Evolutionary conservation across 2,888 invertebrate genomes (phyloP).

Genomic region (Blomia tropicalis): DNA sequence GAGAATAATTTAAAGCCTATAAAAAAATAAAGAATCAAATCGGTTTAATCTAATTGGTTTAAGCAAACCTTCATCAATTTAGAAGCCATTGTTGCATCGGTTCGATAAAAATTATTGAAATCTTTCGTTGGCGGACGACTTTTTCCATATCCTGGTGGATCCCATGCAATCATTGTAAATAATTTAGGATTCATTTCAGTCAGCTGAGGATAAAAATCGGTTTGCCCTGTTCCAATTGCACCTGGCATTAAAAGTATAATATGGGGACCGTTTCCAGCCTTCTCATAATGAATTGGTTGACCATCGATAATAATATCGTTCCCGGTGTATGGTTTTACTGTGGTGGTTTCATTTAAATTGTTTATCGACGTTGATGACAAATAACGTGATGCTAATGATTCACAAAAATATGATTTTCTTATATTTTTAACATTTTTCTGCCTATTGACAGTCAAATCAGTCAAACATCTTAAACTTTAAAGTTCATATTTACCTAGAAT

Average conservation of each 20-base stretch:
- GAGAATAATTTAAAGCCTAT: conserved; percentile 44
- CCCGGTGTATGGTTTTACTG: no score
- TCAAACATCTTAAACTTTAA: no score
- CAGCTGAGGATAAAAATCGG: conserved; percentile 54
- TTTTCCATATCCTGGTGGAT: conserved; percentile 38
- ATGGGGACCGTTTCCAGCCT: conserved; percentile 46
- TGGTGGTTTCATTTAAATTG: no score
- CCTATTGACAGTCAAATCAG: no score
- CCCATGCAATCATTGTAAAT: conserved; percentile 36
- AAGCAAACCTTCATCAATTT: conserved; percentile 31
- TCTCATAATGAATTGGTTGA: conserved; percentile 47
- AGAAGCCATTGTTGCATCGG: conserved; percentile 36
- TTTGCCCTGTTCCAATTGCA: conserved; percentile 56
- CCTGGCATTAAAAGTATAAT: conserved; percentile 58
- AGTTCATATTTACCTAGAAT: no score
- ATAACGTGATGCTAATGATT: no score
- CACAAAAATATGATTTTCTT: no score
- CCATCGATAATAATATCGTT: conserved; percentile 43
- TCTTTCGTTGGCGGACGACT: conserved; percentile 35
- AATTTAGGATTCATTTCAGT: conserved; percentile 41
- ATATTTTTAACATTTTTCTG: no score
- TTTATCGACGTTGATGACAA: no score
- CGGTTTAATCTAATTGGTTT: conserved; percentile 4
- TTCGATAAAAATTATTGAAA: conserved; percentile 34
- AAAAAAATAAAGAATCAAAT: neutral